Evolutionary conservation across 2,113 vertebrate genomes (phyloP).

Genomic region (Seriola aureovittata): DNA sequence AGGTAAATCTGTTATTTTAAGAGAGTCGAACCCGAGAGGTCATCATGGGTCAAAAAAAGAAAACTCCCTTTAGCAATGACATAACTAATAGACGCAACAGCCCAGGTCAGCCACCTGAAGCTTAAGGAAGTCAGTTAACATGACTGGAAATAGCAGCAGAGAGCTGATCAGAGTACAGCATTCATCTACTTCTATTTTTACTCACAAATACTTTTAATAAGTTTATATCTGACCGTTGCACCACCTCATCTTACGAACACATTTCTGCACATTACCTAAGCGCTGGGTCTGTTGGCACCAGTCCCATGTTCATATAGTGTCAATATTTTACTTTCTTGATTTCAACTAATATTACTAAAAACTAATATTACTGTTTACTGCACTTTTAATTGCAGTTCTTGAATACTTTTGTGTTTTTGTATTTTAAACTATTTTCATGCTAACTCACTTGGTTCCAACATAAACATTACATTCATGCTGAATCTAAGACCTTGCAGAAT

Average conservation of each 20-base stretch:
- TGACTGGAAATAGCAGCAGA: constrained; percentile 32
- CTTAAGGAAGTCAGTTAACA: constrained; percentile 4
- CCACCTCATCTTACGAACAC: neutral
- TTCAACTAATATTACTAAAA: neutral
- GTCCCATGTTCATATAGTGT: neutral
- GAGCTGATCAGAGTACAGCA: neutral
- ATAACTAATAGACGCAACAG: constrained; percentile 20
- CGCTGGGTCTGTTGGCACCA: neutral
- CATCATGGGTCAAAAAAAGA: neutral
- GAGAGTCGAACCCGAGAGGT: neutral
- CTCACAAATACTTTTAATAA: neutral
- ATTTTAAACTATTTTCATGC: neutral
- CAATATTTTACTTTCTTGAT: neutral
- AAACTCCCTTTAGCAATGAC: constrained; percentile 29
- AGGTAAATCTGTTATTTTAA: neutral
- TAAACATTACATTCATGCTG: neutral
- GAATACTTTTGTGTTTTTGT: neutral
- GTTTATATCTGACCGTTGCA: neutral
- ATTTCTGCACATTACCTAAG: neutral
- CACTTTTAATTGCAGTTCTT: neutral
- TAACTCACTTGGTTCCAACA: neutral
- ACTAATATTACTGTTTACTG: neutral
- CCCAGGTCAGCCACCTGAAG: constrained; percentile 18
- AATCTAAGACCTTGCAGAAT: neutral
- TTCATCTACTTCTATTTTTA: constrained; percentile 17